Base-by-base conservation (phyloP, 2,113 vertebrate genomes). In the Hyla sarda region DNA sequence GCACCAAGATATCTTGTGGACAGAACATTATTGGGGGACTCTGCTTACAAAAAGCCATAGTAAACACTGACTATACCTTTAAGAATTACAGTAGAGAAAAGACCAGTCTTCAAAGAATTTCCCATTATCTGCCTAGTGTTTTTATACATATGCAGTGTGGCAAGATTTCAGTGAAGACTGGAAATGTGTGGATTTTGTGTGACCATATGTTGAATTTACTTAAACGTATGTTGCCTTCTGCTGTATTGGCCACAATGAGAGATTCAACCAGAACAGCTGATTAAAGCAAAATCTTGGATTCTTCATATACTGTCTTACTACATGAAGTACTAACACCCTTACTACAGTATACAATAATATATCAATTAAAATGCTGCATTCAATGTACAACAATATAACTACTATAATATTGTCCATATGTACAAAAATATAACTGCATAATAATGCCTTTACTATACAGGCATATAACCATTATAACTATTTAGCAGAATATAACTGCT, bases 221-320 rank as follows among this genome's bases (percentile, higher is more conserved):
- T 41, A 37, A 84, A 75, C 69, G 82, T 84, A 84, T 84, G 69
- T 75, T 60, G 71, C 82, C 82, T 84, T 84, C 82, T 84, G 82
- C 52, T 84, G 71, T 45, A 74, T 74, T 74, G 71, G 82, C 69
- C 30, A 52, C 82, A 84, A n/a, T 71, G 11, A 47, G 17, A 34
- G 17, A 58, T 41, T 79, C 58, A 28, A 8, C 37, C 12, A 37
- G 21, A 79, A 79, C 5, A 11, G 28, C 48, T 34, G 76, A 37
- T 37, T 7, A 79, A 41, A 37, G 19, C 30, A 60, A 32, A 69
- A 54, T 54, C 17, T 19, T 19, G 3, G 13, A 19, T 58, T n/a
- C 9, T 58, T 2, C 56, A 58, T n/a, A n/a, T n/a, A 58, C 21
- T 25, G n/a, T 25, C 23, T 62, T 2, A 62, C n/a, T 58, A 58